Evolutionary conservation across 2,113 vertebrate genomes (phyloP), one percentile per base, ranked within the genome.

Genomic region (Conger conger): DNA sequence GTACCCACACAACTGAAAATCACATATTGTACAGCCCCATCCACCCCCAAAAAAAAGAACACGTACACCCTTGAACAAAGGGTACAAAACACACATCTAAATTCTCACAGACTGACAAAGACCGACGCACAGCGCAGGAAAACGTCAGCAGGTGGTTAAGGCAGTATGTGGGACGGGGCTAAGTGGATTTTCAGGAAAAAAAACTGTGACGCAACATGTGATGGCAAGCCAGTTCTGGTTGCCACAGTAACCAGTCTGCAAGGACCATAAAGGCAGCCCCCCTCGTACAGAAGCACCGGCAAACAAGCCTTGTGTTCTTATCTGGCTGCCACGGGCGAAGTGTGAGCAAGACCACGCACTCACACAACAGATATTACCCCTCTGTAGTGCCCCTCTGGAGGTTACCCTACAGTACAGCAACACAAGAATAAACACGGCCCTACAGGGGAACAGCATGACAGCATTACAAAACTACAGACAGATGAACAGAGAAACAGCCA

Each of bases 161-260:
- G 81, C 16, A 42, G 50, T 45, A 35, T 18, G 81, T 68, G 79
- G 8, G 18, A 63, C 73, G 35, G 79, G 42, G 33, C 1, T 40
- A 13, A 45, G 35, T 18, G 18, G 84, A 40, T 50, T 68, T 82
- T 53, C 78, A 42, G 30, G 35, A 50, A 86, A 33, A 68, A 79
- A 87, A 81, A 37, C 77, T n/a, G 80, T 5, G 76, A 57, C 78
- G 80, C 85, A 78, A 83, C 40, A 60, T 68, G 83, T 85, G 73
- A 88, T 86, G 87, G 54, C 79, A 85, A 86, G 79, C 40, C 27
- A 77, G 88, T 82, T 60, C 27, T 76, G 63, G 89, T 90, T 92
- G 91, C 89, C 91, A 92, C 90, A 88, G 91, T 88, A 91, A 92
- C 91, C 86, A 82, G 30, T 82, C 83, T 84, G 87, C 87, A 86